Evolutionary conservation across 2,888 invertebrate genomes (phyloP).

Genomic region (Pollenia angustigena): DNA sequence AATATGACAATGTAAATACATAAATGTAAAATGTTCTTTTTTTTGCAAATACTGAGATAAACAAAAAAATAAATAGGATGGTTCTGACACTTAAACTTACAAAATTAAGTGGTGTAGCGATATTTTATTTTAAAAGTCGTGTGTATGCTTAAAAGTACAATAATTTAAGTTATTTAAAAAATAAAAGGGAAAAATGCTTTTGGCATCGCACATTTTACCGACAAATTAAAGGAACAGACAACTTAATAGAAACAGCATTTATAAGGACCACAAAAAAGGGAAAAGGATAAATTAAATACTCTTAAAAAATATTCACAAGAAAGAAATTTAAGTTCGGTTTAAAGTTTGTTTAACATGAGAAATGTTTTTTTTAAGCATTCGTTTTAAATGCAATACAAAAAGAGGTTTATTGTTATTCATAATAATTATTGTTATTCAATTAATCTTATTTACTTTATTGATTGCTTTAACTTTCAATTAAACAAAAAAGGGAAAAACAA

Average conservation of each 20-base stretch:
- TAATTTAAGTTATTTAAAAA: constrained; percentile 47
- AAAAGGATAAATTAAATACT: neutral
- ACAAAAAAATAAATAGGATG: constrained; percentile 56
- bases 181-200: neutral
- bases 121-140: constrained; percentile 11
- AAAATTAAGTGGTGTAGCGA: constrained; percentile 14
- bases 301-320: neutral
- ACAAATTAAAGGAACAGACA: constrained; percentile 10
- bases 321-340: neutral
- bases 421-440: constrained; percentile 20
- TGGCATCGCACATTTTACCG: constrained; percentile 2
- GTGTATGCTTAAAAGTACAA: constrained; percentile 50
- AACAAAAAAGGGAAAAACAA: constrained; percentile 32
- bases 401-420: constrained; percentile 49
- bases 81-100: constrained; percentile 50
- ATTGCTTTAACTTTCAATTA: constrained; percentile 51
- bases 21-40: neutral
- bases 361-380: constrained; percentile 24
- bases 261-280: constrained; percentile 3
- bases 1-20: constrained; percentile 40
- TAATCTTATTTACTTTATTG: constrained; percentile 10
- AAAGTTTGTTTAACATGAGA: constrained; percentile 17
- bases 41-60: constrained; percentile 60
- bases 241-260: neutral
- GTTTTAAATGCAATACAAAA: constrained; percentile 61